Evolutionary conservation across 1,140 invertebrate genomes (phyloP), one percentile per base, ranked within the genome.

Genomic region (Plutomurus gul): DNA sequence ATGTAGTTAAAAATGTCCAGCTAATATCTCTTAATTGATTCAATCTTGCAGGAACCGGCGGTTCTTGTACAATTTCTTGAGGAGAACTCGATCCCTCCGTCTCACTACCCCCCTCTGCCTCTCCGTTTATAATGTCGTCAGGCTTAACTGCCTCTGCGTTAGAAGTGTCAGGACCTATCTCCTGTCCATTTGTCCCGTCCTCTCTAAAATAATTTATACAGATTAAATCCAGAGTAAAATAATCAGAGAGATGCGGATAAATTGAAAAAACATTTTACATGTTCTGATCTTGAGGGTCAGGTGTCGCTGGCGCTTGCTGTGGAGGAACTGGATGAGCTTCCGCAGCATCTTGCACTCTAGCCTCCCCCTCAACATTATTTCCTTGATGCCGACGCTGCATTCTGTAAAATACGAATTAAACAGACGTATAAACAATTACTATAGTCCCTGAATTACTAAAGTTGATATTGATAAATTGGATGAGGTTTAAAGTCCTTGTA

Each of bases 1-100:
- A 83, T 4, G 82, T 83, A 4, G 80, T 83, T 27, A 83, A 43
- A 65, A 83, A 83, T 6, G 82, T 83, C 75, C 80, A 79, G 1
- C 80, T 78, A 8, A 83, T 77, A 70, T 83, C 80, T 30, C 71
- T 22, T 47, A 75, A 18, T 40, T 72, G 70, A 22, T 72, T 30
- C 30, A 33, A 33, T 33, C 37, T 18, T 18, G 56, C 22, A 5
- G 76, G 37, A 16, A 51, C 25, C 10, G 56, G 56, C 22, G 76
- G 25, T n/a, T 39, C 60, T 20, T 46, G 16, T 4, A 22, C 33
- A 13, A 20, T 22, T 6, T 39, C 56, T 33, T 46, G 36, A 11
- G 25, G 18, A 30, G 36, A 25, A 40, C 10, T 11, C 4, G 5
- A 7, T 10, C 33, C 36, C 16, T 56, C 51, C 36, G 27, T 10